Percentiles rank a stretch among this genome's conserved stretches.
phyloP scores from a whole-genome alignment of 2,113 vertebrate genomes.

The Cynoglossus semilaevis region DNA sequence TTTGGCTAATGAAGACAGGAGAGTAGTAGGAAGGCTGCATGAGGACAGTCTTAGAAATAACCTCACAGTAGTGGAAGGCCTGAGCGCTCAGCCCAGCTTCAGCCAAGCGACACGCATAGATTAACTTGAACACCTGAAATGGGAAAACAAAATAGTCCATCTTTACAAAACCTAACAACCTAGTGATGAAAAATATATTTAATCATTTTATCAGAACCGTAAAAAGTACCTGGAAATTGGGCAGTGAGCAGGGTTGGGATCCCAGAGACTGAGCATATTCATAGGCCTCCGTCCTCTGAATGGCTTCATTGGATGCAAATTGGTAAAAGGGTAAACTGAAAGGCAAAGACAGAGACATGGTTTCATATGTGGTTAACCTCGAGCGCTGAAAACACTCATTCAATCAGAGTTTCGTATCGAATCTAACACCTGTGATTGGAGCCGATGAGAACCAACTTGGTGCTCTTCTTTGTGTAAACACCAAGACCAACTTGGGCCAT shows the following conservation, averaged over 20 bases:
- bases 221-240: constrained; percentile 87
- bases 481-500: constrained; percentile 95
- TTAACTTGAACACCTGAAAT: constrained; percentile 91
- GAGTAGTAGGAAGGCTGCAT: constrained; percentile 80
- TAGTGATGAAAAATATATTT: not conserved
- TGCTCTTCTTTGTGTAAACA: constrained; percentile 90
- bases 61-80: constrained; percentile 97
- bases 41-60: constrained; percentile 87
- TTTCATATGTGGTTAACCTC: not conserved
- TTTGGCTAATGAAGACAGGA: constrained; percentile 84
- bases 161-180: not conserved
- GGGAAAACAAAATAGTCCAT: constrained; percentile 6
- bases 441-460: constrained; percentile 94
- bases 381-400: not conserved
- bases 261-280: constrained; percentile 93
- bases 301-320: constrained; percentile 92
- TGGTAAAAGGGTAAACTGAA: constrained; percentile 84
- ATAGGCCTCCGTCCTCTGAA: constrained; percentile 95
- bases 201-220: not conserved
- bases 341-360: not conserved
- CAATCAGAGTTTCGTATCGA: not conserved
- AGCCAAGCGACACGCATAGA: constrained; percentile 93
- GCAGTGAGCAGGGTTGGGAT: constrained; percentile 81
- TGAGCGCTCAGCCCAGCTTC: constrained; percentile 90
- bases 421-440: constrained; percentile 88